These are phyloP conservation scores for Myripristis jacobus DNA, from an alignment of 2,797 vertebrate species.

Conservation along the genomic window DNA sequence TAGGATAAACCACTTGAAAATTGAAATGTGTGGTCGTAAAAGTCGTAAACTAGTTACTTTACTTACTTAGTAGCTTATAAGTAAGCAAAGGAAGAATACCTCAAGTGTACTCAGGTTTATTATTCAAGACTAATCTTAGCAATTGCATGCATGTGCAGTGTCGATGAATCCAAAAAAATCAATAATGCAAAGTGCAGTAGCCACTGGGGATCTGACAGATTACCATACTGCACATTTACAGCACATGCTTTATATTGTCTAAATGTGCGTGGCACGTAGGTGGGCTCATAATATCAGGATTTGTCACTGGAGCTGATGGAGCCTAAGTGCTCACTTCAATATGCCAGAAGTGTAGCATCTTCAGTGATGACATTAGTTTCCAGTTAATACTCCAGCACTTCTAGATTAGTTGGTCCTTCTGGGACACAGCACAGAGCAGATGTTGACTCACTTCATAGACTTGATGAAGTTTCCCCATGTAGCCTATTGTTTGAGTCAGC, in stretches of 20 bases:
- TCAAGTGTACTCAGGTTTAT: too few species aligned
- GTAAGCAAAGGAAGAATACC: too few species aligned
- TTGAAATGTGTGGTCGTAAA: too few species aligned
- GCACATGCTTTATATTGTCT: not conserved
- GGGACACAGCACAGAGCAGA: constrained; percentile 25
- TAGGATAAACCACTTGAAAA: too few species aligned
- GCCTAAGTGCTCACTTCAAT: not conserved
- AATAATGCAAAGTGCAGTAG: too few species aligned
- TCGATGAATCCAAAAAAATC: too few species aligned
- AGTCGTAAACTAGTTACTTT: too few species aligned
- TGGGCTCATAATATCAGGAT: constrained; percentile 6
- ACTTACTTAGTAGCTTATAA: too few species aligned
- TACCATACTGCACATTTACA: not conserved
- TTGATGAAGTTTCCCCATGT: constrained; percentile 32
- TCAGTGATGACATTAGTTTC: constrained; percentile 42
- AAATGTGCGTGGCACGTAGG: not conserved
- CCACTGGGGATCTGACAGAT: not conserved
- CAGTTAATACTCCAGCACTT: constrained; percentile 57
- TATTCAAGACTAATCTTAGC: too few species aligned
- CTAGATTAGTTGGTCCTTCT: constrained; percentile 52
- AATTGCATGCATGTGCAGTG: too few species aligned
- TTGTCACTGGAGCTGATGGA: too few species aligned
- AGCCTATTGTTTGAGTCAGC: constrained; percentile 63
- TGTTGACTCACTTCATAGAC: constrained; percentile 15
- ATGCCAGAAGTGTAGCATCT: constrained; percentile 28